These are phyloP conservation scores for Pangasius macronema DNA, from an alignment of 2,797 vertebrate species.

Conservation along the genomic window DNA sequence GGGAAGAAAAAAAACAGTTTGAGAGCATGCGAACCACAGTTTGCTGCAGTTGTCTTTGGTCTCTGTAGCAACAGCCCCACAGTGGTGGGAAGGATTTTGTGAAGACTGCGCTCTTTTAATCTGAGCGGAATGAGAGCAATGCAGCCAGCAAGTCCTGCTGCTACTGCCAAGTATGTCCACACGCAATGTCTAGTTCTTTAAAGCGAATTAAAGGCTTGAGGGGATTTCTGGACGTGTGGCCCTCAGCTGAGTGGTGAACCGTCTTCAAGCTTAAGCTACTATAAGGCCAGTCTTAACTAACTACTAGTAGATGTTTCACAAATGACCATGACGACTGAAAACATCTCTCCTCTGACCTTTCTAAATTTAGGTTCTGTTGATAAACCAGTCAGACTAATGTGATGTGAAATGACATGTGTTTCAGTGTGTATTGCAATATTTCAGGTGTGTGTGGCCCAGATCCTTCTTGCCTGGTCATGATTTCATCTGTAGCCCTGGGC, in stretches of 20 bases:
- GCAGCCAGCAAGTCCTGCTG: conserved; percentile 55
- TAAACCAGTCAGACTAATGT: not conserved
- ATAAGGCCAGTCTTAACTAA: not conserved
- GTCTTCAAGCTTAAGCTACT: not conserved
- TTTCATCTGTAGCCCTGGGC: conserved; percentile 37
- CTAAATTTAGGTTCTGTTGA: not conserved
- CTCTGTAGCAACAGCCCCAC: conserved; percentile 65
- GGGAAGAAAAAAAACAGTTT: conserved; percentile 39
- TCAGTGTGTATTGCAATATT: not conserved
- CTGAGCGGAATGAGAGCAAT: conserved; percentile 61
- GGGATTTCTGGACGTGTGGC: not conserved
- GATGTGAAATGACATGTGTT: not conserved
- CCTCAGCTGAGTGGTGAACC: not conserved
- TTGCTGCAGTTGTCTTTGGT: conserved; percentile 62
- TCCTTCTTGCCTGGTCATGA: conserved; percentile 43
- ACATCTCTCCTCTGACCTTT: not conserved
- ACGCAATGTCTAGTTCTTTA: conserved; percentile 45
- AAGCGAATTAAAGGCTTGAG: conserved; percentile 57
- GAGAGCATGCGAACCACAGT: conserved; percentile 60
- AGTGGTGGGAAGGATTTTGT: conserved; percentile 62
- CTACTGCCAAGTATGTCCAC: conserved; percentile 49
- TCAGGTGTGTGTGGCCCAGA: conserved; percentile 23
- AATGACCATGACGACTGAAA: not conserved
- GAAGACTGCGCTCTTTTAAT: conserved; percentile 63
- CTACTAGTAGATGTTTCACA: too few species aligned